phyloP scores from a whole-genome alignment of 2,113 vertebrate genomes.

The Phylloscopus whistleri region DNA sequence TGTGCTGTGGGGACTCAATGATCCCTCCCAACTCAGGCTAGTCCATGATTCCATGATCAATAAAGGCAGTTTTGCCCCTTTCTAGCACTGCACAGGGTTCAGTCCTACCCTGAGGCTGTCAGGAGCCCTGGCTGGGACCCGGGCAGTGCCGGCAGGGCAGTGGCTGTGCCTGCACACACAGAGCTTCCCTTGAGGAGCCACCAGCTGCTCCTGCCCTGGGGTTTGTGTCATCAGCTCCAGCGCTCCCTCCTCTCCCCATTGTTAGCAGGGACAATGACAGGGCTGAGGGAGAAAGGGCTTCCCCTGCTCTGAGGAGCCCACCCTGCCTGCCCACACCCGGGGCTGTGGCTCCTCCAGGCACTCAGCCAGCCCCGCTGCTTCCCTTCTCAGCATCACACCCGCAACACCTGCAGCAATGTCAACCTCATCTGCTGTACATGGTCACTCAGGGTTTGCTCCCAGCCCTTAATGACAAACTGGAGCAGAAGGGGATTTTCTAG shows the following conservation, averaged over 20 bases:
- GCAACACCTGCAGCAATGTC: background rate
- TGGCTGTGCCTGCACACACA: background rate
- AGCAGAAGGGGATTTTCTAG: background rate
- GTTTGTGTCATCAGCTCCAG: constrained; percentile 30
- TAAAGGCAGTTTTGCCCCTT: background rate
- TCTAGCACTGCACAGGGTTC: background rate
- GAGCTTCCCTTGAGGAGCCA: constrained; percentile 13
- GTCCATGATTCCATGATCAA: background rate
- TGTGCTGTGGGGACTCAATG: background rate
- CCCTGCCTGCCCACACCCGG: accelerated
- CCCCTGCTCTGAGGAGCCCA: background rate
- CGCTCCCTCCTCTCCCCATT: background rate
- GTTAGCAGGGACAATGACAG: background rate
- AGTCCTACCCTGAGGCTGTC: accelerated
- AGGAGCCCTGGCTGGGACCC: background rate
- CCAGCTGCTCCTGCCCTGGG: constrained; percentile 12
- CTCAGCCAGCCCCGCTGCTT: accelerated
- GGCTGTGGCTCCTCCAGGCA: background rate
- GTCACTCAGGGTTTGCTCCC: background rate
- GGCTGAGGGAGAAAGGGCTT: background rate
- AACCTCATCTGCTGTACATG: accelerated
- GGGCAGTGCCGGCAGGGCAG: background rate
- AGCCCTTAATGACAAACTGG: background rate
- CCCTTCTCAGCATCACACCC: too few species aligned
- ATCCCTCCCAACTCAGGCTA: background rate